Evolutionary conservation across 2,888 invertebrate genomes (phyloP), one percentile per base, ranked within the genome.

Genomic region (Xestia sexstrigata): DNA sequence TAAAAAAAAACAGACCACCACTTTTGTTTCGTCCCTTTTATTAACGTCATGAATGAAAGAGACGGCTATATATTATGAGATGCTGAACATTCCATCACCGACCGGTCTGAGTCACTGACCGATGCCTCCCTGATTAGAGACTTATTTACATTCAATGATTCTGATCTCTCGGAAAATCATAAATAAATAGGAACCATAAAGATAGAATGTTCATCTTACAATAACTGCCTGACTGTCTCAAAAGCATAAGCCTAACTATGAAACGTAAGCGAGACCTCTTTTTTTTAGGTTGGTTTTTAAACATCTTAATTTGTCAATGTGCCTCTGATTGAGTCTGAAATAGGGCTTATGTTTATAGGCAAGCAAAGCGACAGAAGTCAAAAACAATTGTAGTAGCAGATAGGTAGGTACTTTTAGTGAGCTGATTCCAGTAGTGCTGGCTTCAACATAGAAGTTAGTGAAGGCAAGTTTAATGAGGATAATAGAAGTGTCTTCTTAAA

Each of bases 101-200:
- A 87, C 87, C 87, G 87, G 87, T 87, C 45, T 11, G 15, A 69
- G 87, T 79, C 86, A 81, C 2, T 82, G 87, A 82, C 87, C 87
- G 76, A 39, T 55, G 66, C 47, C 13, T 42, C 76, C 67, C 67
- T 70, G 73, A 70, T 77, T 55, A 68, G 74, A 75, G 13, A n/a
- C 13, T 47, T 39, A 35, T 70, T 68, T 65, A 74, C 47, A 65
- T 70, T 4, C 15, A 6, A 39, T 8, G 35, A 42, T 66, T 30
- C 11, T 68, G 49, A 67, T 78, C 23, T 30, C 26, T 7, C 11
- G 55, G 49, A 62, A 55, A 52, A 52, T n/a, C 4, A 11, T 55
- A n/a, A 52, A 55, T 52, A 52, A 52, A n/a, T 55, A 55, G 49
- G 49, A 20, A 49, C 49, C 8, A 8, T 49, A n/a, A 2, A 23